A percentile compares a stretch with the other conserved stretches of the same genome.
phyloP scores from a whole-genome alignment of 2,797 vertebrate genomes.

The Bufotes viridis region DNA sequence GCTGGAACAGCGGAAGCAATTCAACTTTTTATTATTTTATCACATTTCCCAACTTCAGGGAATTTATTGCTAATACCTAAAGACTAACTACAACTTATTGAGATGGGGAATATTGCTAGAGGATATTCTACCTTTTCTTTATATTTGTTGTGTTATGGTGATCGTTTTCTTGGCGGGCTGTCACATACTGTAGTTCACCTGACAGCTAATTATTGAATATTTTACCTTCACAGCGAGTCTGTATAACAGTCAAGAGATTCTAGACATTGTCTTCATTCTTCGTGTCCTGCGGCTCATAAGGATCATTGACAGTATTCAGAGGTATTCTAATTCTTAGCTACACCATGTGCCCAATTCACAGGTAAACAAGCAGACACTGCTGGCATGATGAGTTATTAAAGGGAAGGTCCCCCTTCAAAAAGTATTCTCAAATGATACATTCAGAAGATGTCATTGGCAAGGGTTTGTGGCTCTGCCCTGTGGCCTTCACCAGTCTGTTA shows the following conservation, averaged over 20 bases:
- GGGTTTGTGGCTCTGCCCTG: neutral
- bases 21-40: no score
- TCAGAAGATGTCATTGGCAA: neutral
- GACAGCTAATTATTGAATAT: neutral
- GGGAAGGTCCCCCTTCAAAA: neutral
- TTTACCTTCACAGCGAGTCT: constrained; percentile 71
- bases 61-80: no score
- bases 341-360: neutral
- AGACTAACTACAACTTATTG: no score
- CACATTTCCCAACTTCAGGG: no score
- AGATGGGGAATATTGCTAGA: no score
- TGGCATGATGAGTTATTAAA: neutral
- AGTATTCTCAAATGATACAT: neutral
- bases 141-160: neutral
- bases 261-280: constrained; percentile 92
- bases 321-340: constrained; percentile 70
- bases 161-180: neutral
- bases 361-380: neutral
- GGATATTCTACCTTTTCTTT: neutral
- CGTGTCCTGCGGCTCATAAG: constrained; percentile 87
- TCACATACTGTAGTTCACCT: neutral
- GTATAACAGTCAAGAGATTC: constrained; percentile 87
- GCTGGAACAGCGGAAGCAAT: no score
- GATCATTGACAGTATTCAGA: constrained; percentile 89
- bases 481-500: neutral